Base-by-base conservation (phyloP, 1,140 invertebrate species). In the Zaprionus tsacasi region DNA sequence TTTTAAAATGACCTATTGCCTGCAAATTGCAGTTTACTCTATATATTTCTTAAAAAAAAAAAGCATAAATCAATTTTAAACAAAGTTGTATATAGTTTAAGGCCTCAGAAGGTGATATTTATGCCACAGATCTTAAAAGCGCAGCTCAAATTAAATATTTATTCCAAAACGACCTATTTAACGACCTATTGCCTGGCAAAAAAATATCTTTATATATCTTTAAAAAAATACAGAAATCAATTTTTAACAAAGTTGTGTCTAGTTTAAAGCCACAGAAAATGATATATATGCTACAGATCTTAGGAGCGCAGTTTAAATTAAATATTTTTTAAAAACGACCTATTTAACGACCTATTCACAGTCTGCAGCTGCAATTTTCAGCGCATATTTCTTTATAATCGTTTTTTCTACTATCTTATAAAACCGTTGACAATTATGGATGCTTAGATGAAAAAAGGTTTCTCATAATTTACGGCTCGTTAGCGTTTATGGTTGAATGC, bases 391-490 rank as follows among this genome's bases (percentile, higher is more conserved):
- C 40, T 43, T 11, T 43, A 6, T 43, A 6, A 21, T 43, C 40
- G n/a, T 43, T 43, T 43, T 33, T 33, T 5, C 30, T 48, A 21
- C 17, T 48, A 48, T 17, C 45, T 48, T 15, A 63, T 8, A 50
- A 35, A 30, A 11, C 6, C 40, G 40, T 12, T 43, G n/a, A 21
- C 21, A 21, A 21, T 21, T 21, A 21, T 21, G 21, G 59, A 66
- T 38, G 68, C 56, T 45, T 66, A 60, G 58, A 54, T 17, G 21
- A 33, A 38, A 27, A 45, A 11, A 45, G 69, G 61, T 59, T 63
- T 83, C 81, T 80, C 78, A 89, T 89, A 88, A 79, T 81, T 88
- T 72, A 83, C 83, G 83, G 83, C 83, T 88, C 83, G 83, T 88
- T 88, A 83, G 78, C 50, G 83, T 89, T 87, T 83, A 87, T 87